A percentile compares a stretch with the other conserved stretches of the same genome.
Evolutionary conservation across 2,797 vertebrate genomes (phyloP).

Genomic region (Aplochiton taeniatus): DNA sequence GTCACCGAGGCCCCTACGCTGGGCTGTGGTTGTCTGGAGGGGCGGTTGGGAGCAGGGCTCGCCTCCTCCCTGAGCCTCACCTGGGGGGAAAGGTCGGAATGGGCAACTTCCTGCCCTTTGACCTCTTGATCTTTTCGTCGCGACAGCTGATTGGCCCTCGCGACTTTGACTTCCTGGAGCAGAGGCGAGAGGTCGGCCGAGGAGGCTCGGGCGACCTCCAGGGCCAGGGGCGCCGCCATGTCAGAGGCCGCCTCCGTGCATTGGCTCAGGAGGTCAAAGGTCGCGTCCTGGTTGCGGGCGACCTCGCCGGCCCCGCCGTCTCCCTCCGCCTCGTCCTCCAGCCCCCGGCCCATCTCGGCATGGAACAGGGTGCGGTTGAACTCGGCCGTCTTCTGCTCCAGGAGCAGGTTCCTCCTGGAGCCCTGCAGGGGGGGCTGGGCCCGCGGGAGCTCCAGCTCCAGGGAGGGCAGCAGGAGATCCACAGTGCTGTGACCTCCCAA

Average conservation of each 20-base stretch:
- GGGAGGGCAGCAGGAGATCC: constrained; percentile 57
- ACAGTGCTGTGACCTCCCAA: constrained; percentile 29
- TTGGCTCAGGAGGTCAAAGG: constrained; percentile 31
- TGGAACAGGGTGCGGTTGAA: constrained; percentile 93
- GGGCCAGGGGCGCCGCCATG: constrained; percentile 17
- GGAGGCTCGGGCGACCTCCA: constrained; percentile 28
- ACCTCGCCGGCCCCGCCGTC: constrained; percentile 26
- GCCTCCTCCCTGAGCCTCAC: constrained; percentile 38
- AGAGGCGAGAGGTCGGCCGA: constrained; percentile 30
- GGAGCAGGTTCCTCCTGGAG: constrained; percentile 80
- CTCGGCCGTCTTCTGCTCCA: constrained; percentile 91
- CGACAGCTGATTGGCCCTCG: constrained; percentile 30
- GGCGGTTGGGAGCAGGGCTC: constrained; percentile 33
- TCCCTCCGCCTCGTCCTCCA: constrained; percentile 63
- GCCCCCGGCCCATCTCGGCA: constrained; percentile 78
- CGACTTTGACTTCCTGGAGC: constrained; percentile 26
- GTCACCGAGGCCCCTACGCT: constrained; percentile 42
- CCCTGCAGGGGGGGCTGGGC: constrained; percentile 49
- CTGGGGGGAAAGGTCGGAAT: constrained; percentile 35
- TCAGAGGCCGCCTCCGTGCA: constrained; percentile 30
- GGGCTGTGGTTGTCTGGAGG: constrained; percentile 50
- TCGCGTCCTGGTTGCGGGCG: constrained; percentile 37
- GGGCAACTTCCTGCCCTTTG: constrained; percentile 33
- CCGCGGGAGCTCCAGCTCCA: constrained; percentile 45
- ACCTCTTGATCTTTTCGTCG: constrained; percentile 45